phyloP scores from a whole-genome alignment of 2,113 vertebrate species.

The Chionodraco myersi region DNA sequence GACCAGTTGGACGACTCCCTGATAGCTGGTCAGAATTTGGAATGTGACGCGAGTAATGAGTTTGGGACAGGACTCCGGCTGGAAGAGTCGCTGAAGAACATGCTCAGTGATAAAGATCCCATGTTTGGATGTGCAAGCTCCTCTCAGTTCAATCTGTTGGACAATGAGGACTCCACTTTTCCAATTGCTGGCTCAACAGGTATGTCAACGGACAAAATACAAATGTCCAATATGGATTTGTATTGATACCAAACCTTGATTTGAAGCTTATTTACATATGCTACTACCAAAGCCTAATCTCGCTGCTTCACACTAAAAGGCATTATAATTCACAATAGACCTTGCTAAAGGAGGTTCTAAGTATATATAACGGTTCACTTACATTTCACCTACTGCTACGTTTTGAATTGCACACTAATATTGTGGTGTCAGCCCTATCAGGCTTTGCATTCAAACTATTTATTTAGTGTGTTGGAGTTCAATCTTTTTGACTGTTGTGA shows the following conservation, averaged over 20 bases:
- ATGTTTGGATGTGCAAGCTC: slow-evolving; percentile 99
- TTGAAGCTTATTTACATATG: neutral
- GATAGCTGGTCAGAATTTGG: slow-evolving; percentile 94
- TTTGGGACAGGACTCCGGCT: slow-evolving; percentile 90
- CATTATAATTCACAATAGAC: neutral
- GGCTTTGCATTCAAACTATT: neutral
- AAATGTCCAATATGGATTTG: neutral
- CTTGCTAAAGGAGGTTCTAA: neutral
- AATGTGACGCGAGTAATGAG: slow-evolving; percentile 98
- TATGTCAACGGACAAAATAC: slow-evolving; percentile 54
- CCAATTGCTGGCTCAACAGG: slow-evolving; percentile 92
- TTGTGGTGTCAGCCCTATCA: neutral
- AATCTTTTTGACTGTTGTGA: neutral
- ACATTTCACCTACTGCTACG: neutral
- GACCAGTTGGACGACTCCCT: slow-evolving; percentile 99
- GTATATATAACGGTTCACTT: neutral
- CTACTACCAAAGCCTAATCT: neutral
- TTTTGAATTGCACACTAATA: neutral
- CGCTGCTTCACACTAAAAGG: neutral
- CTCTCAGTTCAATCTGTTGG: slow-evolving; percentile 96
- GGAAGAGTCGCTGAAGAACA: slow-evolving; percentile 98
- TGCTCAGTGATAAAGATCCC: slow-evolving; percentile 99
- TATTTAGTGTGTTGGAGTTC: neutral
- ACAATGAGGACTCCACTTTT: slow-evolving; percentile 93
- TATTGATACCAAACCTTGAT: neutral